Base-by-base conservation (phyloP, 2,113 vertebrate species). In the Chionis minor region DNA sequence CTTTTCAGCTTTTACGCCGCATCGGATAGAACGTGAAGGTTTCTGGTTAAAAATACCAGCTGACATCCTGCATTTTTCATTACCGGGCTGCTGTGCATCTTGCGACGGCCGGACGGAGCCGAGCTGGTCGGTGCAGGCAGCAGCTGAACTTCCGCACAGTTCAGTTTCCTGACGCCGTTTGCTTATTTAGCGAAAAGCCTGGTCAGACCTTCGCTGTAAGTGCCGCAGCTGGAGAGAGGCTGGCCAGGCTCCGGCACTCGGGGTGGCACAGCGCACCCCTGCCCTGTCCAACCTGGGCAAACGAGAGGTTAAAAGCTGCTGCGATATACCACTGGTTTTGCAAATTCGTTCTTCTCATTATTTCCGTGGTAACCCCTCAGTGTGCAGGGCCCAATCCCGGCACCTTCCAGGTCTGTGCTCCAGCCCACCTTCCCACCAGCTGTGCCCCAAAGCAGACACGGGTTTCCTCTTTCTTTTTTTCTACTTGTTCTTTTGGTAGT, bases 241-340 rank as follows among this genome's bases (percentile, higher is more conserved):
- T 42, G 19, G 69, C n/a, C 16, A 2, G 35, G 61, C 55, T 2
- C 13, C 2, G 3, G 23, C 7, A 47, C 15, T n/a, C 45, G 0
- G 1, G 52, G 73, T 22, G 12, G 23, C 63, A 20, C 42, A 17
- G 8, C 32, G 32, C 52, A 86, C 61, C 71, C 18, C 65, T 33
- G 22, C 8, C 40, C 58, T 14, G 19, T 26, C 26, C 7, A 12
- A 9, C 44, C 49, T 3, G 21, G 44, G 49, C 49, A 70, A 33
- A 32, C 1, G 5, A 56, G 83, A n/a, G 72, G 32, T 28, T 14
- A 27, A 38, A 58, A 67, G 24, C 42, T 33, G 65, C 88, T 21
- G 45, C 63, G 18, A 47, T 1, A 7, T 2, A 1, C 1, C 2
- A 1, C 4, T 14, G 66, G 30, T 23, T 62, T 49, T 26, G 38